Evolutionary conservation across 1,140 invertebrate species (phyloP).

Genomic region (Oncopodura yosiiana): DNA sequence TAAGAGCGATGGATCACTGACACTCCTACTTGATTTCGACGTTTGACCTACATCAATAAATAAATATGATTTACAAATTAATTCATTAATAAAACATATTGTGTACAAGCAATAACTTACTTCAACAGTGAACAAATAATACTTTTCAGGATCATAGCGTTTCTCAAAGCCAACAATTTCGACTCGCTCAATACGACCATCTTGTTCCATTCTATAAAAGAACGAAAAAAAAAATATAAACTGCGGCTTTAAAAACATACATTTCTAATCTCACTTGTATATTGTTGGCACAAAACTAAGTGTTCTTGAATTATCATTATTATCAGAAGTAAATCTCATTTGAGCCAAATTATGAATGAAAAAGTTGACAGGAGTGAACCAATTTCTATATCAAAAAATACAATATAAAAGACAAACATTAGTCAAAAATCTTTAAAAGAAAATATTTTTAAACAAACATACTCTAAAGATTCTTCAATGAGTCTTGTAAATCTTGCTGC

Average conservation of each 20-base stretch:
- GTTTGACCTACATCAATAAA: slow-evolving; percentile 46
- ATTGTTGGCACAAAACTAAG: slow-evolving; percentile 88
- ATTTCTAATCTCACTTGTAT: slow-evolving; percentile 64
- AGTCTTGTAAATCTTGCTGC: slow-evolving; percentile 83
- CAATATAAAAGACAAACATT: not conserved
- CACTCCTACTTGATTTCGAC: slow-evolving; percentile 72
- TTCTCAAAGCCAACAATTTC: slow-evolving; percentile 85
- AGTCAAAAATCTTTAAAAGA: not conserved
- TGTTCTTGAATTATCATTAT: slow-evolving; percentile 62
- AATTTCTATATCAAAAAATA: slow-evolving; percentile 37
- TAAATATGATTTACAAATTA: not conserved
- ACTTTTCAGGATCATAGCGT: slow-evolving; percentile 92
- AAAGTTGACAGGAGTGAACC: slow-evolving; percentile 95
- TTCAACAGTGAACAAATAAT: slow-evolving; percentile 89
- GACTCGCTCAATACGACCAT: slow-evolving; percentile 77
- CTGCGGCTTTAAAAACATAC: not conserved
- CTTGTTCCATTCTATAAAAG: slow-evolving; percentile 63
- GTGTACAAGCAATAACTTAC: slow-evolving; percentile 36
- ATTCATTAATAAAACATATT: not conserved
- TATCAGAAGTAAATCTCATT: slow-evolving; percentile 74
- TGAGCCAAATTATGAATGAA: slow-evolving; percentile 96
- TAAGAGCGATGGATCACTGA: slow-evolving; percentile 84
- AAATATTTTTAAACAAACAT: slow-evolving; percentile 4
- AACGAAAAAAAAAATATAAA: not conserved
- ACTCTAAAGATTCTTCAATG: slow-evolving; percentile 78